Percentiles rank a stretch among this genome's conserved stretches.
These are phyloP conservation scores for Diprion similis DNA, from an alignment of 1,140 invertebrate species.

Conservation along the genomic window DNA sequence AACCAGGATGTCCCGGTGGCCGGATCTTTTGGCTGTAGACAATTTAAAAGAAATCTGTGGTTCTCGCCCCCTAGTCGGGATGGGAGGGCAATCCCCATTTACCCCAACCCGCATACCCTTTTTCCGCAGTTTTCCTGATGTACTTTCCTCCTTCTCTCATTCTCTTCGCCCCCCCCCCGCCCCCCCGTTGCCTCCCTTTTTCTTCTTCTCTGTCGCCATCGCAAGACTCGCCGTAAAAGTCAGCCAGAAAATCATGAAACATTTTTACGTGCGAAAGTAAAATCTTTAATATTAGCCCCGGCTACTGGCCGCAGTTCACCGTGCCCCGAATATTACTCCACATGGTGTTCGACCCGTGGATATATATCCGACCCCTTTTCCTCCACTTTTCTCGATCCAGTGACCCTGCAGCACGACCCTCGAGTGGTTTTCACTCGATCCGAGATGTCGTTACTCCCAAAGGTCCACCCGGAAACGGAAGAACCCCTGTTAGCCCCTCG, in stretches of 20 bases:
- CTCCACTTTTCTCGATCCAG: neutral
- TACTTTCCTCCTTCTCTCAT: neutral
- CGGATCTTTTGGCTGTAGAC: neutral
- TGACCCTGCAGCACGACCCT: neutral
- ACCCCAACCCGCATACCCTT: no score
- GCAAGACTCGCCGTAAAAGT: neutral
- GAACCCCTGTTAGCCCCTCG: conserved; percentile 1
- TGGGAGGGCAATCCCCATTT: no score
- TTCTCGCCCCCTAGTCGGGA: neutral
- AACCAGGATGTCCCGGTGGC: neutral
- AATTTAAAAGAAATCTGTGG: neutral
- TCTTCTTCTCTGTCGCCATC: neutral
- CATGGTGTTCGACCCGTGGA: no score
- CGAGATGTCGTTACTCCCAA: neutral
- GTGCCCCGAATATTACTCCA: no score
- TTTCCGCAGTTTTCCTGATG: no score
- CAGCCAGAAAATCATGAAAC: neutral
- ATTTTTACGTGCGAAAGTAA: conserved; percentile 1
- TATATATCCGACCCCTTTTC: neutral
- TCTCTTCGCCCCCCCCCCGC: neutral
- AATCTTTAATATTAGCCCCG: neutral
- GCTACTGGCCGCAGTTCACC: no score
- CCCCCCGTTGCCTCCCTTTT: neutral
- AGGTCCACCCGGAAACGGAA: neutral
- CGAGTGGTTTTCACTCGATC: conserved; percentile 2